A percentile compares a stretch with the other conserved stretches of the same genome.
phyloP scores from a whole-genome alignment of 2,113 vertebrate species.

The Miniopterus natalensis region DNA sequence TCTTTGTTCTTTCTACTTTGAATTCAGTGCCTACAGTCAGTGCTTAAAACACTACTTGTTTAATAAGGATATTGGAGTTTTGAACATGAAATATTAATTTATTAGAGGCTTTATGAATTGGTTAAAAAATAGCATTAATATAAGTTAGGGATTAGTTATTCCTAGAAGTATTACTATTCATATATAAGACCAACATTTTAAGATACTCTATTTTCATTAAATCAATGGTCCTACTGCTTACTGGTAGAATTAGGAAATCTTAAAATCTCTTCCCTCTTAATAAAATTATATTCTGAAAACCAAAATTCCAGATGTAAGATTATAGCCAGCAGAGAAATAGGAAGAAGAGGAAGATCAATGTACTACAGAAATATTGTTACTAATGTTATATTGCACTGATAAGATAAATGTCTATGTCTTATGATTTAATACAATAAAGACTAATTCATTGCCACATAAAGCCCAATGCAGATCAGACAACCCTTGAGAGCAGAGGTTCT shows the following conservation, averaged over 20 bases:
- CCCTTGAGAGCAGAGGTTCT: neutral
- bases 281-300: slow-evolving; percentile 9
- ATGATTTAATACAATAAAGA: neutral
- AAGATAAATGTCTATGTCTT: neutral
- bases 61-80: neutral
- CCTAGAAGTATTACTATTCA: neutral
- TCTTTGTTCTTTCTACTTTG: neutral
- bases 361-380: neutral
- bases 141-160: neutral
- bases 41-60: neutral
- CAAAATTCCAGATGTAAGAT: neutral
- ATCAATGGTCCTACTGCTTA: neutral
- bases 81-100: neutral
- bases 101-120: slow-evolving; percentile 16
- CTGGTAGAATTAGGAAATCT: slow-evolving; percentile 41
- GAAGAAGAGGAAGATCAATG: neutral
- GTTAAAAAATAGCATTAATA: slow-evolving; percentile 42
- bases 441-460: neutral
- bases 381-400: neutral
- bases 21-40: neutral
- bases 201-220: slow-evolving; percentile 30
- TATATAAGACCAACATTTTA: neutral
- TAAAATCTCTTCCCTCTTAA: neutral
- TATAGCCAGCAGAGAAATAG: neutral
- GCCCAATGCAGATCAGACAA: neutral